A percentile compares a stretch with the other conserved stretches of the same genome.
These are phyloP conservation scores for Pipistrellus pipistrellus DNA, from an alignment of 2,797 vertebrate genomes.

Conservation along the genomic window DNA sequence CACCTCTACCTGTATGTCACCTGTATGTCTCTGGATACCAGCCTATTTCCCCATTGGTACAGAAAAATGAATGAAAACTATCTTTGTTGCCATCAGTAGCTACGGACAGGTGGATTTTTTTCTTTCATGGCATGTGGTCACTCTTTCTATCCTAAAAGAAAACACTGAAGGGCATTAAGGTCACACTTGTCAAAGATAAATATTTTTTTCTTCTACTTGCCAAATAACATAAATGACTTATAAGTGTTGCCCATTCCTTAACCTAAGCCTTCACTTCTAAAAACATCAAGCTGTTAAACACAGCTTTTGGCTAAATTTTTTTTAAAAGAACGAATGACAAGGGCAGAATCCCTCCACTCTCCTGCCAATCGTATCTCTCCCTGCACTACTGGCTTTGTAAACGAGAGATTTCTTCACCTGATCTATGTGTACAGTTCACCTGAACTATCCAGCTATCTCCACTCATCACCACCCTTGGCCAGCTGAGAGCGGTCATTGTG, in stretches of 20 bases:
- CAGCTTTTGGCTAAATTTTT: not conserved
- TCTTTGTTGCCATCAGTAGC: not conserved
- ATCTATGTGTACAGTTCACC: not conserved
- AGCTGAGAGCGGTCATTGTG: not conserved
- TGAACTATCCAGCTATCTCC: not conserved
- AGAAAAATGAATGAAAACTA: not conserved
- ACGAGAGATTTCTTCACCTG: not conserved
- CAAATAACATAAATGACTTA: conserved; percentile 20
- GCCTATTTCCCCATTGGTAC: not conserved
- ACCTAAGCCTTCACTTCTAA: conserved; percentile 13
- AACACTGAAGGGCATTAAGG: not conserved
- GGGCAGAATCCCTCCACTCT: not conserved
- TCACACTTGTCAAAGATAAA: not conserved
- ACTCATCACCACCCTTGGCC: not conserved
- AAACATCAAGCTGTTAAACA: conserved; percentile 6
- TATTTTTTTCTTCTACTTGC: conserved; percentile 27
- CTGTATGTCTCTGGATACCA: not conserved
- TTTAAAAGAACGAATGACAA: not conserved
- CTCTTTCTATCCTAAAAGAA: not conserved
- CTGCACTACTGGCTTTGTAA: not conserved
- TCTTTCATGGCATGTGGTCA: not conserved
- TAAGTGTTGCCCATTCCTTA: conserved; percentile 17
- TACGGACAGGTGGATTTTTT: not conserved
- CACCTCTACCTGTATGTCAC: not conserved
- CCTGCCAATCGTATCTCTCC: not conserved